Conservation (phyloP, 2,888 invertebrate species). For the Lapara coniferarum region DNA sequence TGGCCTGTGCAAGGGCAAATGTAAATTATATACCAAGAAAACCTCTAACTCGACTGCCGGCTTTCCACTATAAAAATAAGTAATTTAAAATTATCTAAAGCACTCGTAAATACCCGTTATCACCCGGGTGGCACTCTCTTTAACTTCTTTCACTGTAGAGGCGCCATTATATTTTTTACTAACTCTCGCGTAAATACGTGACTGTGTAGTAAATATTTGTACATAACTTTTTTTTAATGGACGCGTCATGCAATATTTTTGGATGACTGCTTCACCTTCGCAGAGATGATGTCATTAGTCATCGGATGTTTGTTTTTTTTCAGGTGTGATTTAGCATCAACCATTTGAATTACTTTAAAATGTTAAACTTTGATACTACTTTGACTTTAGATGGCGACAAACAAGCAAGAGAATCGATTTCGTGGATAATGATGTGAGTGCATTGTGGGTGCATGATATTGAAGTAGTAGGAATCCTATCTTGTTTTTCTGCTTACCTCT, state of each 20-base stretch:
- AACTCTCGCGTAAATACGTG: neutral
- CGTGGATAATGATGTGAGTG: too few species aligned
- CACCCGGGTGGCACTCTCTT: neutral
- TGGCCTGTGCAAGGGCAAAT: too few species aligned
- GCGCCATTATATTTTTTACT: neutral
- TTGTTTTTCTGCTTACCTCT: too few species aligned
- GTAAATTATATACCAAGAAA: too few species aligned
- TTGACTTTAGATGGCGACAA: too few species aligned
- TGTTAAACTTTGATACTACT: neutral
- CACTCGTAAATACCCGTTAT: neutral
- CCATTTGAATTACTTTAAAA: neutral
- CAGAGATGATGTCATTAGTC: constrained; percentile 23
- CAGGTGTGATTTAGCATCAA: neutral
- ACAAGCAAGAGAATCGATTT: too few species aligned
- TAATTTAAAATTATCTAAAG: neutral
- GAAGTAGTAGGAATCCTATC: too few species aligned
- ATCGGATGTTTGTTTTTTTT: constrained; percentile 5
- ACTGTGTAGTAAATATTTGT: constrained; percentile 16
- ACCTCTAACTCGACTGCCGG: too few species aligned
- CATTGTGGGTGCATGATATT: too few species aligned
- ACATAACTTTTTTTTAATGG: neutral
- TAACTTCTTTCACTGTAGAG: neutral
- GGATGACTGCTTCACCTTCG: constrained; percentile 9
- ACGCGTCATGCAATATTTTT: neutral
- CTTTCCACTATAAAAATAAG: neutral